Evolutionary conservation across 2,113 vertebrate genomes (phyloP).

Genomic region (Clupea harengus): DNA sequence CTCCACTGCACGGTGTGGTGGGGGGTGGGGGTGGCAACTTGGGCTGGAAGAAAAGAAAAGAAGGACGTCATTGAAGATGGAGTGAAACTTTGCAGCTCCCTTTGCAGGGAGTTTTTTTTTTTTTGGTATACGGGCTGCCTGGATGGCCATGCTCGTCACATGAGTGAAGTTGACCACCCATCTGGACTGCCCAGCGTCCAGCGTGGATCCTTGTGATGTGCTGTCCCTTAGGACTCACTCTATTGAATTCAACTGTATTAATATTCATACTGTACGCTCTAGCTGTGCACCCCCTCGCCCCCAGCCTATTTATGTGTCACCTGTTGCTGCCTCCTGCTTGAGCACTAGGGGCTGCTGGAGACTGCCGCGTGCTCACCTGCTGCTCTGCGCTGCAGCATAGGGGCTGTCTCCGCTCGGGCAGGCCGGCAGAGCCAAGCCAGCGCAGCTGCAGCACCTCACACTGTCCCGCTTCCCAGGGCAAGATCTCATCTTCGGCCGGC

Average conservation of each 20-base stretch:
- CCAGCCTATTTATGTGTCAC: neutral
- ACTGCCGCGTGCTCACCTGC: conserved; percentile 27
- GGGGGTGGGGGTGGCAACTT: conserved; percentile 3
- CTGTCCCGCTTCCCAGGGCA: too few relatives aligned
- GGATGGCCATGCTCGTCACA: neutral
- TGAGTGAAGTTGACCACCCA: neutral
- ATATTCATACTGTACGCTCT: neutral
- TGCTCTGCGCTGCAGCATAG: neutral
- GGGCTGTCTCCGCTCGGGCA: too few relatives aligned
- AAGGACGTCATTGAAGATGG: neutral
- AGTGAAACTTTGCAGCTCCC: conserved; percentile 4
- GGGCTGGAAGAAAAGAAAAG: neutral
- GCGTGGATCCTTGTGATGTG: neutral
- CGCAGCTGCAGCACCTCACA: neutral
- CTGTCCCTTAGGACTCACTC: too few relatives aligned
- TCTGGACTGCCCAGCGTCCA: neutral
- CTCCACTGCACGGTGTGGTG: neutral
- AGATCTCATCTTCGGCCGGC: conserved; percentile 29
- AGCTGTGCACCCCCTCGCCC: neutral
- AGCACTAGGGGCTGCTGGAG: conserved; percentile 47
- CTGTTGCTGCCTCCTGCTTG: conserved; percentile 30
- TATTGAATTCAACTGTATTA: neutral
- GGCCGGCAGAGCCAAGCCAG: too few relatives aligned
- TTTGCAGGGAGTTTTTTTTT: neutral
- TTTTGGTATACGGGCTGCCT: neutral